Percentiles rank a stretch among this genome's conserved stretches.
phyloP scores from a whole-genome alignment of 2,113 vertebrate genomes.

The Poeciliopsis prolifica region DNA sequence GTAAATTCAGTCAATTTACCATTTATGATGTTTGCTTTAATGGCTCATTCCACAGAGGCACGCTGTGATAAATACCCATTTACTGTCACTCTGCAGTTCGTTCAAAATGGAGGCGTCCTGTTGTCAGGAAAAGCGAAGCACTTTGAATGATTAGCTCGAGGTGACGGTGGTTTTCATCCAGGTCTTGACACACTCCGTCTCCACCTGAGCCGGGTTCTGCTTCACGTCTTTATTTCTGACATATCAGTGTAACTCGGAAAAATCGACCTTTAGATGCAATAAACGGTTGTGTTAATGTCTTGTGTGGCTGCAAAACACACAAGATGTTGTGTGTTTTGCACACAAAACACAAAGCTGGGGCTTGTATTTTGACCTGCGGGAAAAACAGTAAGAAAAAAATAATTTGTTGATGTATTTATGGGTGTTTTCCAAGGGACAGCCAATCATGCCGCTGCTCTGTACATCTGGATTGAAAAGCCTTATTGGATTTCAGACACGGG shows the following conservation, averaged over 20 bases:
- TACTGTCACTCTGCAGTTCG: not conserved
- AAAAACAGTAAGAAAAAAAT: not conserved
- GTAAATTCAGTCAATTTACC: not conserved
- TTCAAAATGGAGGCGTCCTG: not conserved
- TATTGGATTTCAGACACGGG: conserved; percentile 24
- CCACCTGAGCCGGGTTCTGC: not conserved
- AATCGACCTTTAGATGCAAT: not conserved
- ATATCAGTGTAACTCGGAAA: too few species aligned
- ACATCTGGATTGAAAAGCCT: conserved; percentile 14
- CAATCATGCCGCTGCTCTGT: not conserved
- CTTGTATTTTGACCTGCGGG: not conserved
- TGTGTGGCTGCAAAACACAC: not conserved
- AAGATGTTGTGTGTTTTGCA: too few species aligned
- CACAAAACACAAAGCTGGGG: not conserved
- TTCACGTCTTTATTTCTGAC: not conserved
- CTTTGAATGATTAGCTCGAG: not conserved
- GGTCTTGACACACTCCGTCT: not conserved
- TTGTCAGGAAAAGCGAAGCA: not conserved
- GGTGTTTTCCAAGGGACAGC: not conserved
- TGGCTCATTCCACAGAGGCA: not conserved
- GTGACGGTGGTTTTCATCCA: not conserved
- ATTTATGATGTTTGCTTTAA: not conserved
- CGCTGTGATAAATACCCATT: not conserved
- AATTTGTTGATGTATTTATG: conserved; percentile 1
- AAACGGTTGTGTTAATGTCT: not conserved